Evolutionary conservation across 2,113 vertebrate species (phyloP).

Genomic region (Passer montanus): DNA sequence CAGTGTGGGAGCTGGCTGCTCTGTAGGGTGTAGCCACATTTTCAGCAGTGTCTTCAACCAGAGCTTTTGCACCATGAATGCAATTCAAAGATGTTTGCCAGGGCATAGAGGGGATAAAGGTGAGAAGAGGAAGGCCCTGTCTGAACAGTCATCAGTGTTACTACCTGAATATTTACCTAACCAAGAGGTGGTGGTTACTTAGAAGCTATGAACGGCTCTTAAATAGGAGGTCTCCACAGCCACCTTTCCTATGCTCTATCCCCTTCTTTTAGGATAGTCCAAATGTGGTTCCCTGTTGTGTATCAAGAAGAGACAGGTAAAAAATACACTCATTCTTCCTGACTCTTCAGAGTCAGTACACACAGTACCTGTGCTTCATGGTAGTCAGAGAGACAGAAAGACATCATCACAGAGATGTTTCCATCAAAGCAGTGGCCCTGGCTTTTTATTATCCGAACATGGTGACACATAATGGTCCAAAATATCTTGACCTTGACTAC

Average conservation of each 20-base stretch:
- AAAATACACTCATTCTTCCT: background rate
- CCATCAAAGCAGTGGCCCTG: background rate
- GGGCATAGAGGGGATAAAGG: background rate
- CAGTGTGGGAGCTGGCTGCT: rapidly evolving
- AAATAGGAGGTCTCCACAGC: background rate
- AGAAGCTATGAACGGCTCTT: background rate
- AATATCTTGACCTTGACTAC: background rate
- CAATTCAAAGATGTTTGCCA: background rate
- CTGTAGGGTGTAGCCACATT: background rate
- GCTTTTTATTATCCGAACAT: background rate
- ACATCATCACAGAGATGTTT: background rate
- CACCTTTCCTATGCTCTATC: background rate
- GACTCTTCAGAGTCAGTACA: background rate
- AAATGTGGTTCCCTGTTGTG: background rate
- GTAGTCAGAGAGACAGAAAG: background rate
- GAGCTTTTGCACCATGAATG: background rate
- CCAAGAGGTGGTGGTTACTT: background rate
- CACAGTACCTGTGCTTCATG: background rate
- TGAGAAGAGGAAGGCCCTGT: background rate
- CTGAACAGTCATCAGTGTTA: background rate
- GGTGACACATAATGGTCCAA: background rate
- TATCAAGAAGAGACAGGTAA: background rate
- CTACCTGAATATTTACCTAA: background rate
- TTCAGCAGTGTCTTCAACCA: background rate
- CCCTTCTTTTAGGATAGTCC: background rate